Percentiles rank a stretch among this genome's conserved stretches.
phyloP scores from a whole-genome alignment of 2,113 vertebrate species.

The Aptenodytes forsteri region DNA sequence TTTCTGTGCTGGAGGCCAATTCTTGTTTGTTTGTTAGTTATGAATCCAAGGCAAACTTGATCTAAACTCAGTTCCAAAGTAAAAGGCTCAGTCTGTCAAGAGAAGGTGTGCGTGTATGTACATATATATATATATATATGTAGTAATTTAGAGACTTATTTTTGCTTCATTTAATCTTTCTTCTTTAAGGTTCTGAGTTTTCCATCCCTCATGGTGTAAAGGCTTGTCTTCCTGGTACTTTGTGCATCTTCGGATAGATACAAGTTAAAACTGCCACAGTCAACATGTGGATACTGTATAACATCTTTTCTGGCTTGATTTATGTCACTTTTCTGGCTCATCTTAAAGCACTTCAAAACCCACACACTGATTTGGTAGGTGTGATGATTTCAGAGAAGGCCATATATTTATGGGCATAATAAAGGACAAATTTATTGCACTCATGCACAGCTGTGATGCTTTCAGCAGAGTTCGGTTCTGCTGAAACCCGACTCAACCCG shows the following conservation, averaged over 20 bases:
- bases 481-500: not conserved
- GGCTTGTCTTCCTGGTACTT: not conserved
- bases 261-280: not conserved
- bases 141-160: not conserved
- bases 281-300: not conserved
- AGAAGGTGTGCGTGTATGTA: not conserved
- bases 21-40: not conserved
- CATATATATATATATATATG: too few relatives aligned
- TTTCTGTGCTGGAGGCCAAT: not conserved
- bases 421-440: not conserved
- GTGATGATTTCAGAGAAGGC: not conserved
- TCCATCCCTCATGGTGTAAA: fast-evolving
- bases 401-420: not conserved
- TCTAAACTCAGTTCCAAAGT: not conserved
- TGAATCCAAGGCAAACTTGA: not conserved
- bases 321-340: not conserved
- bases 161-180: not conserved
- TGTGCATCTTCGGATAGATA: not conserved
- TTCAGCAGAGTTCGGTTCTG: not conserved
- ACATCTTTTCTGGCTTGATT: not conserved
- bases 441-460: not conserved
- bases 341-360: not conserved
- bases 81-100: not conserved
- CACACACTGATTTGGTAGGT: too few relatives aligned
- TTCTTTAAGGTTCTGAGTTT: not conserved